Conservation (phyloP, 1,140 invertebrate genomes). For the Brachionus asplanchnoidis region DNA sequence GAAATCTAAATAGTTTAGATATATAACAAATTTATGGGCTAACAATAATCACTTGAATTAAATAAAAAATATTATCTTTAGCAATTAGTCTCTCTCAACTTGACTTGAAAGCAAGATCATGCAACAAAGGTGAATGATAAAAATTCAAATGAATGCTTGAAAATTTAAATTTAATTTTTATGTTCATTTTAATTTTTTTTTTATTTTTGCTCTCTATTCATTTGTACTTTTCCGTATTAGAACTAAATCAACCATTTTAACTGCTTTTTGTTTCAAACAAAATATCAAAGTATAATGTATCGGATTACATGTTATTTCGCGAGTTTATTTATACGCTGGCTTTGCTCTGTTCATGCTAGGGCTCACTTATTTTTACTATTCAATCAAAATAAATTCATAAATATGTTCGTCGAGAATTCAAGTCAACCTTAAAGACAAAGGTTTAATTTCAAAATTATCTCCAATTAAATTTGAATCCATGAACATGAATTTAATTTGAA, state of each 20-base stretch:
- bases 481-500: not conserved
- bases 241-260: not conserved
- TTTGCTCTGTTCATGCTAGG: not conserved
- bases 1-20: not conserved
- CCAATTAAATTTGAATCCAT: not conserved
- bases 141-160: not conserved
- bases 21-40: not conserved
- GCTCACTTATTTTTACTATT: not conserved
- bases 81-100: not conserved
- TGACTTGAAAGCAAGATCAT: not conserved
- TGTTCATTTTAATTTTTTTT: not conserved
- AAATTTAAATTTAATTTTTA: not conserved
- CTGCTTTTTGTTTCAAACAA: not conserved
- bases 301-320: not conserved
- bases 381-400: not conserved
- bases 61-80: not conserved
- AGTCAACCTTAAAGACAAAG: not conserved
- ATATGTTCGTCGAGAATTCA: not conserved
- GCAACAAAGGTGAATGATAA: slow-evolving; percentile 33
- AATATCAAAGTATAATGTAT: slow-evolving; percentile 8
- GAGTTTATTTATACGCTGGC: not conserved
- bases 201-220: not conserved
- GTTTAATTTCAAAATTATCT: not conserved
- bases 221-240: not conserved
- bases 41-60: slow-evolving; percentile 28